A percentile compares a stretch with the other conserved stretches of the same genome.
Conservation (phyloP, 2,888 invertebrate species). For the Lymantria dispar region DNA sequence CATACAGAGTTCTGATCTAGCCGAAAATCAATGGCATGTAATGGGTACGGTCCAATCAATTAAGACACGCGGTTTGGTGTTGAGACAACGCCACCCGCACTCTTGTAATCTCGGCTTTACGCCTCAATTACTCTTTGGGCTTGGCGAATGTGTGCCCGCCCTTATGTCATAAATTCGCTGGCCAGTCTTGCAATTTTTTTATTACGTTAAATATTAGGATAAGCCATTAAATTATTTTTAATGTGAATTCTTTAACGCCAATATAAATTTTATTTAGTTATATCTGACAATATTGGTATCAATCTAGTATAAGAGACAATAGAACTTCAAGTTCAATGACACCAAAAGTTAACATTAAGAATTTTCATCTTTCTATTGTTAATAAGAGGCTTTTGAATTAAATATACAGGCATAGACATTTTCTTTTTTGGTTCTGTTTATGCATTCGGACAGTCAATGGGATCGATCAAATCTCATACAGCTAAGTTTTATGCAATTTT, state of each 20-base stretch:
- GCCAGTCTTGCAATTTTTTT: not conserved
- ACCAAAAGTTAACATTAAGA: no score
- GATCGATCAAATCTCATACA: no score
- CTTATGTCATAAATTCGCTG: conserved; percentile 21
- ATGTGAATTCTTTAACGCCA: not conserved
- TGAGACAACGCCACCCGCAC: conserved; percentile 43
- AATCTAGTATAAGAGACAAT: no score
- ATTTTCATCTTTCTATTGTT: no score
- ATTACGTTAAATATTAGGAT: conserved; percentile 6
- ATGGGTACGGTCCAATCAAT: conserved; percentile 54
- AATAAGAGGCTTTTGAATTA: no score
- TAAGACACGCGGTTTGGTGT: conserved; percentile 39
- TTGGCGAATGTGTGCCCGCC: conserved; percentile 28
- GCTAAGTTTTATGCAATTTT: no score
- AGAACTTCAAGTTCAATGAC: no score
- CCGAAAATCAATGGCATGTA: conserved; percentile 51
- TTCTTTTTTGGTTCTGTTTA: no score
- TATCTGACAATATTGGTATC: conserved; percentile 29
- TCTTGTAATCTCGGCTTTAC: conserved; percentile 41
- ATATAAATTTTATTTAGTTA: conserved; percentile 27
- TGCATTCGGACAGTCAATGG: no score
- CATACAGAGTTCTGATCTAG: conserved; percentile 41
- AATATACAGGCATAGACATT: no score
- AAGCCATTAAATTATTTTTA: not conserved
- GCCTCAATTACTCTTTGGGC: conserved; percentile 37